A percentile compares a stretch with the other conserved stretches of the same genome.
phyloP scores from a whole-genome alignment of 2,113 vertebrate genomes.

The Lathamus discolor region DNA sequence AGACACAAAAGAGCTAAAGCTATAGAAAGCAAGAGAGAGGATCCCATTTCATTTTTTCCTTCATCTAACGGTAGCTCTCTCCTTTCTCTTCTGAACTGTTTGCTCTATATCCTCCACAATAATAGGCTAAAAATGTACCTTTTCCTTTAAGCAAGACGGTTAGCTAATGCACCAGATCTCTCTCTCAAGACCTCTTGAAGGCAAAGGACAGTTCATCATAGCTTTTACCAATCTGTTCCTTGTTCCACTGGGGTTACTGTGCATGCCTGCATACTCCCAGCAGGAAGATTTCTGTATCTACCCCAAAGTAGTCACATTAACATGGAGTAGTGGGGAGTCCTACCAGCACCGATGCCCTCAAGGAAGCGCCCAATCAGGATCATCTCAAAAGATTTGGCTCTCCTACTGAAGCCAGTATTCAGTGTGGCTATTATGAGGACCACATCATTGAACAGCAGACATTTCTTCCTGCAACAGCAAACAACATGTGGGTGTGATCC shows the following conservation, averaged over 20 bases:
- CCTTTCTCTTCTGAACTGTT: not conserved
- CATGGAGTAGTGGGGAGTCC: not conserved
- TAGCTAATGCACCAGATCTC: not conserved
- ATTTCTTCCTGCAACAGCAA: constrained; percentile 59
- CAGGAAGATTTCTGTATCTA: not conserved
- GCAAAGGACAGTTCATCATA: not conserved
- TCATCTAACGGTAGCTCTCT: not conserved
- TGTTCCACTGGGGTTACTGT: not conserved
- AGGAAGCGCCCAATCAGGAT: constrained; percentile 59
- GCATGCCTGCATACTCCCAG: not conserved
- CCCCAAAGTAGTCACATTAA: not conserved
- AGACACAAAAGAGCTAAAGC: not conserved
- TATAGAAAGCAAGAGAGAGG: not conserved
- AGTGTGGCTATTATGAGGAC: constrained; percentile 24
- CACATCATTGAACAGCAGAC: not conserved
- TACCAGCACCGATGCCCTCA: constrained; percentile 61
- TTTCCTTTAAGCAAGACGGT: not conserved
- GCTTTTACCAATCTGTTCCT: not conserved
- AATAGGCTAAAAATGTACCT: not conserved
- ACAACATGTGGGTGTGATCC: not conserved
- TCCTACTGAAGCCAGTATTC: constrained; percentile 37
- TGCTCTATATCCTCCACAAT: not conserved
- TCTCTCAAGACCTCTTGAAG: not conserved
- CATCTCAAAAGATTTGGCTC: constrained; percentile 63
- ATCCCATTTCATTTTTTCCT: not conserved